Conservation (phyloP, 35 echinoderm and acorn worm species). For the Lytechinus variegatus region DNA sequence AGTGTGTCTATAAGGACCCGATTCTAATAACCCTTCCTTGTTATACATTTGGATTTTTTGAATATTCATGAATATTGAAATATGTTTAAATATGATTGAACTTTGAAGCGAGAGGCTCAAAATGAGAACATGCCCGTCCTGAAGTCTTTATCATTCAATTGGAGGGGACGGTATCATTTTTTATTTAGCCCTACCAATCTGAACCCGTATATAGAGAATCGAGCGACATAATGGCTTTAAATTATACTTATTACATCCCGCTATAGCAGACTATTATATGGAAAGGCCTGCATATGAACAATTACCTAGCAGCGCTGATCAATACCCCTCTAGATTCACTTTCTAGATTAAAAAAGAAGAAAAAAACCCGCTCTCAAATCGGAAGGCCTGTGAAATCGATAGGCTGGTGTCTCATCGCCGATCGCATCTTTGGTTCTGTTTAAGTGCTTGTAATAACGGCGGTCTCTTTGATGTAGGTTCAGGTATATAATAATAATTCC, state of each 20-base stretch:
- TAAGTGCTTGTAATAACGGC: not conserved
- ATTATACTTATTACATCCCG: not conserved
- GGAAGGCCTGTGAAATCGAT: not conserved
- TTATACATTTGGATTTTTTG: not conserved
- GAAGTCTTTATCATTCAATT: not conserved
- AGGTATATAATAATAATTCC: not conserved
- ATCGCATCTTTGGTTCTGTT: not conserved
- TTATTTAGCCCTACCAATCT: not conserved
- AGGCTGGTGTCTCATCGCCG: not conserved
- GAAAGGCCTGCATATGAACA: not conserved
- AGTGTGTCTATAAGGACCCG: too few relatives aligned
- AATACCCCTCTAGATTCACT: not conserved
- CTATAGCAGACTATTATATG: not conserved
- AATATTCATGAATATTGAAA: not conserved
- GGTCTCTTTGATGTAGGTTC: not conserved
- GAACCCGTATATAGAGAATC: not conserved
- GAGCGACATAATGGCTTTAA: not conserved
- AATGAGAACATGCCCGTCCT: not conserved
- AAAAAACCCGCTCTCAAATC: not conserved
- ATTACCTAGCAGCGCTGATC: not conserved
- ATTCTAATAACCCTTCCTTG: too few relatives aligned
- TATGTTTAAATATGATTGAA: not conserved
- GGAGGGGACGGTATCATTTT: not conserved
- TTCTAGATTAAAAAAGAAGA: not conserved
- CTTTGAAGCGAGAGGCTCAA: not conserved